Evolutionary conservation across 1,140 invertebrate species (phyloP).

Genomic region (Drosophila triauraria): DNA sequence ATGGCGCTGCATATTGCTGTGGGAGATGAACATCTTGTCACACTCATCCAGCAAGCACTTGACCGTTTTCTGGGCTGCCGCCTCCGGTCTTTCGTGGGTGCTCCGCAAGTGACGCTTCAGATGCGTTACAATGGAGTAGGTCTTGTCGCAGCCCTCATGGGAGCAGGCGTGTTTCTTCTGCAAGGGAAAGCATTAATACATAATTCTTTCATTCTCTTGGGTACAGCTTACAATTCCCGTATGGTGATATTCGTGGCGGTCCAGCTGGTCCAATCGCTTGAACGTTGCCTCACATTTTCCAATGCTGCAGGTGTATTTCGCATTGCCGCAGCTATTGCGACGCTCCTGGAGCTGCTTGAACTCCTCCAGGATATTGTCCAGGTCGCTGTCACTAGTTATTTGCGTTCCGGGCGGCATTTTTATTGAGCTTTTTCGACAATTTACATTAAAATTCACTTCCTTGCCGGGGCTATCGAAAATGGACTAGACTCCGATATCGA

Average conservation of each 20-base stretch:
- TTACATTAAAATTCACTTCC: background rate
- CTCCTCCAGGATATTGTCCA: slow-evolving; percentile 68
- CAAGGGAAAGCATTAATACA: background rate
- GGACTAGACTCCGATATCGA: background rate
- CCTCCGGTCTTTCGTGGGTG: slow-evolving; percentile 62
- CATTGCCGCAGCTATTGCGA: slow-evolving; percentile 50
- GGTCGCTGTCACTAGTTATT: slow-evolving; percentile 75
- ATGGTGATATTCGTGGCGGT: slow-evolving; percentile 82
- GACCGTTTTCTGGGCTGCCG: slow-evolving; percentile 54
- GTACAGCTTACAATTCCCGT: slow-evolving; percentile 68
- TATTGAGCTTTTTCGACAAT: background rate
- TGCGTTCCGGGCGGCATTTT: slow-evolving; percentile 63
- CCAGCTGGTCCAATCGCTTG: slow-evolving; percentile 74
- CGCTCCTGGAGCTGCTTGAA: slow-evolving; percentile 41
- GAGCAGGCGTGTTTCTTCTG: slow-evolving; percentile 79
- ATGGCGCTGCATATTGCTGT: slow-evolving; percentile 73
- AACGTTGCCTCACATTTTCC: slow-evolving; percentile 60
- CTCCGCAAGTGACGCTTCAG: slow-evolving; percentile 74
- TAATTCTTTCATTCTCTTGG: background rate
- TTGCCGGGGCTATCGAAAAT: background rate
- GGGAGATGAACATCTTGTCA: slow-evolving; percentile 68
- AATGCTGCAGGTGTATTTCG: slow-evolving; percentile 71
- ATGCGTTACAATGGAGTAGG: slow-evolving; percentile 74
- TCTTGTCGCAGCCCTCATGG: slow-evolving; percentile 72
- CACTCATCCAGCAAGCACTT: slow-evolving; percentile 66